Percentiles rank a stretch among this genome's conserved stretches.
Evolutionary conservation across 2,797 vertebrate genomes (phyloP).

Genomic region (Enteromius viviparus): DNA sequence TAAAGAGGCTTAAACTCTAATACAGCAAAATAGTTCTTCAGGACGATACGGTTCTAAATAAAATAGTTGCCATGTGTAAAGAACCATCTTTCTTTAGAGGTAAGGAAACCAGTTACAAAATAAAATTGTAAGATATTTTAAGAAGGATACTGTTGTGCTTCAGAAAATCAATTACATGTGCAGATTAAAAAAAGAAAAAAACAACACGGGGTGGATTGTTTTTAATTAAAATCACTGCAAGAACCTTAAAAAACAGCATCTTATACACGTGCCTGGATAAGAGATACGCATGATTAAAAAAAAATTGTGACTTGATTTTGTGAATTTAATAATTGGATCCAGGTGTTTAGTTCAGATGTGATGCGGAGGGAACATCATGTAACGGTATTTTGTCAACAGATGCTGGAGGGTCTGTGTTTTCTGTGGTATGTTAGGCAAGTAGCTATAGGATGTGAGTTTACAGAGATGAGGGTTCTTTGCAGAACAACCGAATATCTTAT

Average conservation of each 20-base stretch:
- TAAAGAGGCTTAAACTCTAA: not conserved
- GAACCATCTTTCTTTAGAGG: not conserved
- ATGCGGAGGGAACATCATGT: not conserved
- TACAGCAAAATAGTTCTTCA: not conserved
- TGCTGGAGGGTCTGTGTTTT: not conserved
- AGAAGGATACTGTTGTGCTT: not conserved
- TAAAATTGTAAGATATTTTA: not conserved
- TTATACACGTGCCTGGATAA: not conserved
- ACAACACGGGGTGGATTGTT: not conserved
- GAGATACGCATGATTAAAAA: not conserved
- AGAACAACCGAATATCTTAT: not conserved
- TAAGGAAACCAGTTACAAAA: not conserved
- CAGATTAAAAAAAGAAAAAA: not conserved
- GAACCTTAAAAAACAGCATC: not conserved
- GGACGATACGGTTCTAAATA: not conserved
- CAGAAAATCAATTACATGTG: not conserved
- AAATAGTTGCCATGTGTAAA: not conserved
- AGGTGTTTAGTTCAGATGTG: conserved; percentile 23
- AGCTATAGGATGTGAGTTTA: not conserved
- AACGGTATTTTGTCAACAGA: not conserved
- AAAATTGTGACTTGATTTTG: not conserved
- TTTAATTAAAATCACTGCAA: not conserved
- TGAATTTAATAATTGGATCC: not conserved
- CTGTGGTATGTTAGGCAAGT: not conserved
- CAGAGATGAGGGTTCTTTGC: not conserved